Percentiles rank a stretch among this genome's conserved stretches.
phyloP scores from a whole-genome alignment of 2,888 invertebrate genomes.

The Macropis europaea region DNA sequence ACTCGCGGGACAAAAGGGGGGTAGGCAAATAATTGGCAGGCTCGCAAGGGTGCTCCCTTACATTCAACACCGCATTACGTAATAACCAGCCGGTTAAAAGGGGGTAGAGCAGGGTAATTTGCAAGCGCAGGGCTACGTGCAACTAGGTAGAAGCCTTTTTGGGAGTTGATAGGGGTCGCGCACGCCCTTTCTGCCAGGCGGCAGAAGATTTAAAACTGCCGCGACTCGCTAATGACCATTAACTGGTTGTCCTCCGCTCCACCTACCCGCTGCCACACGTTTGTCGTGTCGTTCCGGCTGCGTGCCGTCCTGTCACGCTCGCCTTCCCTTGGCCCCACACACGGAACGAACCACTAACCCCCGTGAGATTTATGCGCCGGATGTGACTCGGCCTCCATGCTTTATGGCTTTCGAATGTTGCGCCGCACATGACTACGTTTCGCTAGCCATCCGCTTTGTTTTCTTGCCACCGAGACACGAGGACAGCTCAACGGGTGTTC shows the following conservation, averaged over 20 bases:
- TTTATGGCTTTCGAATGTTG: slow-evolving; percentile 75
- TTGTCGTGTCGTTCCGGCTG: slow-evolving; percentile 60
- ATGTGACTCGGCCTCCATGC: slow-evolving; percentile 75
- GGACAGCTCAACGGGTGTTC: not conserved
- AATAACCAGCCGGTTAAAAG: slow-evolving; percentile 57
- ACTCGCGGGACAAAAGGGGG: slow-evolving; percentile 35
- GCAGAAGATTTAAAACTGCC: slow-evolving; percentile 74
- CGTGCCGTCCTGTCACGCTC: slow-evolving; percentile 57
- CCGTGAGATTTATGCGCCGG: slow-evolving; percentile 78
- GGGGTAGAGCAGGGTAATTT: slow-evolving; percentile 57
- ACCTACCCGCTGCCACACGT: slow-evolving; percentile 59
- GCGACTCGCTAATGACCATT: slow-evolving; percentile 75
- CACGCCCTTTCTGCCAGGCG: slow-evolving; percentile 59
- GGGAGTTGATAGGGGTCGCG: slow-evolving; percentile 61
- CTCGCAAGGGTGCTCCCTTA: slow-evolving; percentile 49
- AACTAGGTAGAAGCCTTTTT: slow-evolving; percentile 61
- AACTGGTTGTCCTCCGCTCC: slow-evolving; percentile 71
- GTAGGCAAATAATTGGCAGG: slow-evolving; percentile 57
- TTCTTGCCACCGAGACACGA: slow-evolving; percentile 47
- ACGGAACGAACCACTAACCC: slow-evolving; percentile 59
- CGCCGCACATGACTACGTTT: slow-evolving; percentile 46
- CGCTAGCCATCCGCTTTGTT: slow-evolving; percentile 42
- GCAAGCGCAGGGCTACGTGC: slow-evolving; percentile 55
- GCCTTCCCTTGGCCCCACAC: slow-evolving; percentile 49
- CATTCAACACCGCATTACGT: slow-evolving; percentile 60